Conservation (phyloP, 2,888 invertebrate genomes). For the Agriopis marginaria region DNA sequence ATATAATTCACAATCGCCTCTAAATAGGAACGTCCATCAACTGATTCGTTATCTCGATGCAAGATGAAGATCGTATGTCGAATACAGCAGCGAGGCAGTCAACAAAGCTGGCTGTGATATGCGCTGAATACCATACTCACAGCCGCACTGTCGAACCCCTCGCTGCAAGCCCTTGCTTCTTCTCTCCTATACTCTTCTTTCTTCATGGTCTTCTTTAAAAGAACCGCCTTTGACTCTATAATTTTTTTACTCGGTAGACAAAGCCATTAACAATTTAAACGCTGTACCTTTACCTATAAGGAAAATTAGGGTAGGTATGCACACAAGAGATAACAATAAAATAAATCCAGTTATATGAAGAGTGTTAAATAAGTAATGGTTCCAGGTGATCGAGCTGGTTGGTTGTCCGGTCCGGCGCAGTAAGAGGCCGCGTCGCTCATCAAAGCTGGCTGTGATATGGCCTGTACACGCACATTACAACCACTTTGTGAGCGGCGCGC, state of each 20-base stretch:
- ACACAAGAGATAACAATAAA: neutral
- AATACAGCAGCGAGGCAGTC: slow-evolving; percentile 53
- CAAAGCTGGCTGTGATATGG: slow-evolving; percentile 99
- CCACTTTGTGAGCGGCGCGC: slow-evolving; percentile 94
- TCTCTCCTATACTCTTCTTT: slow-evolving; percentile 8
- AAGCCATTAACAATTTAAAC: too few species aligned
- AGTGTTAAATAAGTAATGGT: too few species aligned
- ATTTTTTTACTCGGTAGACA: neutral
- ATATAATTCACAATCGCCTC: neutral
- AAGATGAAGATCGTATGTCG: neutral
- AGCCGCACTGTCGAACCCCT: slow-evolving; percentile 92
- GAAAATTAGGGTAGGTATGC: neutral
- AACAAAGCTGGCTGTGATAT: slow-evolving; percentile 98
- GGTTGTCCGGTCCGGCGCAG: neutral
- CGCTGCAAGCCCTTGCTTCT: slow-evolving; percentile 31
- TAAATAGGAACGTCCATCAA: neutral
- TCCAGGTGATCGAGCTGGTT: neutral
- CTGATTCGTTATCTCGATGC: neutral
- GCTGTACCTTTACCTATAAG: neutral
- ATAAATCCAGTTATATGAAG: too few species aligned
- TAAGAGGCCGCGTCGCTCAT: slow-evolving; percentile 89
- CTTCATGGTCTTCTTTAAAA: neutral
- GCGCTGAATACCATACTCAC: slow-evolving; percentile 90
- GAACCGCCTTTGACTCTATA: neutral
- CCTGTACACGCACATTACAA: slow-evolving; percentile 90